Evolutionary conservation across 2,113 vertebrate genomes (phyloP).

Genomic region (Notiomystis cincta): DNA sequence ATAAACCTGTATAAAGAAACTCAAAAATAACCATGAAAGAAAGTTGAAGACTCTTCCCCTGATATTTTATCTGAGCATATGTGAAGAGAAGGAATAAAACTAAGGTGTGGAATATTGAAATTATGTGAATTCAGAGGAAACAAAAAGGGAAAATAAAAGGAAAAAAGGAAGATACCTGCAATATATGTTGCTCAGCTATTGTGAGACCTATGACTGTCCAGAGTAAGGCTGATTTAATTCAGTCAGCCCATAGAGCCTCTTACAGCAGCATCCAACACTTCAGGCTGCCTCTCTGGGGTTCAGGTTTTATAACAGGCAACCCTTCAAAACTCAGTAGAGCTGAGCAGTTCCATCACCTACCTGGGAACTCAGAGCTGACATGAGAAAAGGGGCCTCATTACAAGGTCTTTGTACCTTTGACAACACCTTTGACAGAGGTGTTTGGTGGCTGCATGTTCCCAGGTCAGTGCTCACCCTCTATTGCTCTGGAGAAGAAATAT

Average conservation of each 20-base stretch:
- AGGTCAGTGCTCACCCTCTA: background rate
- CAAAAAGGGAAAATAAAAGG: background rate
- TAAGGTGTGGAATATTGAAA: background rate
- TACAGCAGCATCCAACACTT: rapidly evolving
- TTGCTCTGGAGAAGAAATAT: background rate
- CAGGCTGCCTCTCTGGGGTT: background rate
- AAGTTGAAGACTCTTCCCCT: background rate
- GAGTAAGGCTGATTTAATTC: background rate
- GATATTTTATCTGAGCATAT: background rate
- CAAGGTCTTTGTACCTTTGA: background rate
- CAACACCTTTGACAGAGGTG: background rate
- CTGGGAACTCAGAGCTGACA: background rate
- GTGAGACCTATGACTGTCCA: background rate
- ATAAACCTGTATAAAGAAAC: background rate
- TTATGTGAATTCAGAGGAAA: background rate
- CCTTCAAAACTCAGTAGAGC: background rate
- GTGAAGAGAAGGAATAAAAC: background rate
- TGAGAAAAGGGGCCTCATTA: rapidly evolving
- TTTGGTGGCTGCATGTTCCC: background rate
- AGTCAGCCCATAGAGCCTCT: background rate
- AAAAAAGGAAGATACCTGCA: background rate
- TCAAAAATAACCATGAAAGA: background rate
- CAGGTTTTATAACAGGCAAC: background rate
- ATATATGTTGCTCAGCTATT: background rate
- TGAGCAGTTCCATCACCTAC: background rate